Evolutionary conservation across 1,140 invertebrate genomes (phyloP), one percentile per base, ranked within the genome.

Genomic region (Papilio machaon): DNA sequence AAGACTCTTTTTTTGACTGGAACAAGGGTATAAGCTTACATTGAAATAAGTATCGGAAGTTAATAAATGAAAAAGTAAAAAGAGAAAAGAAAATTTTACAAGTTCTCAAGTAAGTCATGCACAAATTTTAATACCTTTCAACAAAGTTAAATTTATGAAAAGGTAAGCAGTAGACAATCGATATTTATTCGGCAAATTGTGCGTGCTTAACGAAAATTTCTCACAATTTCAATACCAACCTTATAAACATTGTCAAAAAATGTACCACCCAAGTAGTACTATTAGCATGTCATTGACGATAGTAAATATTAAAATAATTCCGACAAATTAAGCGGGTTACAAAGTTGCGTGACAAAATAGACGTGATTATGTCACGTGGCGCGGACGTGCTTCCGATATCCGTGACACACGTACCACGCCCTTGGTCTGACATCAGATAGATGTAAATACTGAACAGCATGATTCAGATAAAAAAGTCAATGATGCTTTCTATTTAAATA

Each of bases 361-460:
- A 84, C 85, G 85, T 87, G 84, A 89, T 86, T 85, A 83, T 67
- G 83, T 86, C 89, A 88, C 90, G 90, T 87, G 90, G 85, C 76
- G 19, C 64, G 75, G 80, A 91, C 89, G 90, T 91, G 89, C 87
- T 81, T 77, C 76, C 82, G 81, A 83, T 83, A 76, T 80, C 74
- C 81, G 83, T 85, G 85, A 87, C 83, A 81, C 81, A 80, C 83
- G 81, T 82, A 84, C 67, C 87, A 84, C 81, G 83, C 81, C 81
- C 81, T 81, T 80, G 46, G 43, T 52, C 64, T 79, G 82, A 78
- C 52, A 81, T 81, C 82, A 83, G 86, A 84, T 85, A 85, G 83
- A 79, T 54, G 52, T 52, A 82, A 82, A 81, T 54, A 80, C 38
- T 23, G 10, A 52, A 3, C 52, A 73, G 35, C 73, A 78, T 67